Conservation (phyloP, 1,140 invertebrate genomes). For the Theocolax elegans region DNA sequence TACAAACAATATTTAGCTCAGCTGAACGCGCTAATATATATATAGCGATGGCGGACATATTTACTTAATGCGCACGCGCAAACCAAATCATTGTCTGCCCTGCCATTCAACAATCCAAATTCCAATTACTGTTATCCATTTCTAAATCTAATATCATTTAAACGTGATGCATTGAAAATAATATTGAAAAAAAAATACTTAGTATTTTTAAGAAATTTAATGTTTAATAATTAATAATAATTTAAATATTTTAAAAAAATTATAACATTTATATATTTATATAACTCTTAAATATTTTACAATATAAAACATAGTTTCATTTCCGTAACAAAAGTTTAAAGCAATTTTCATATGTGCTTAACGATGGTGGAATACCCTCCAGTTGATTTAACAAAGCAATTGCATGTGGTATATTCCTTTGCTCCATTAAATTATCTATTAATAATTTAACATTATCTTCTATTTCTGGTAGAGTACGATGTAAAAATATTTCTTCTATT, state of each 20-base stretch:
- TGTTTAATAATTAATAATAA: too few species aligned
- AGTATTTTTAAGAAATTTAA: too few species aligned
- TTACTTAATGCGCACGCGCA: too few species aligned
- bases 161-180: too few species aligned
- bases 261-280: slow-evolving; percentile 17
- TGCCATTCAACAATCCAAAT: too few species aligned
- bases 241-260: neutral
- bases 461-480: slow-evolving; percentile 54
- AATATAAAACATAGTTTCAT: slow-evolving; percentile 42
- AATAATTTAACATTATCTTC: slow-evolving; percentile 56
- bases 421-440: slow-evolving; percentile 56
- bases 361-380: slow-evolving; percentile 55
- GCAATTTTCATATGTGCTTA: slow-evolving; percentile 60
- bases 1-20: slow-evolving; percentile 7
- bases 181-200: too few species aligned
- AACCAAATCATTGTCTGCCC: too few species aligned
- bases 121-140: too few species aligned
- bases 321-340: slow-evolving; percentile 54
- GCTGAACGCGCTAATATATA: neutral
- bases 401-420: slow-evolving; percentile 59
- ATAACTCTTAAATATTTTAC: neutral
- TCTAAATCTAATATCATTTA: too few species aligned
- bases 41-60: slow-evolving; percentile 9
- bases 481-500: slow-evolving; percentile 58
- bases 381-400: slow-evolving; percentile 59